Evolutionary conservation across 64 coral and sea anemone species (phyloP).

Genomic region (Trachythela sp.): DNA sequence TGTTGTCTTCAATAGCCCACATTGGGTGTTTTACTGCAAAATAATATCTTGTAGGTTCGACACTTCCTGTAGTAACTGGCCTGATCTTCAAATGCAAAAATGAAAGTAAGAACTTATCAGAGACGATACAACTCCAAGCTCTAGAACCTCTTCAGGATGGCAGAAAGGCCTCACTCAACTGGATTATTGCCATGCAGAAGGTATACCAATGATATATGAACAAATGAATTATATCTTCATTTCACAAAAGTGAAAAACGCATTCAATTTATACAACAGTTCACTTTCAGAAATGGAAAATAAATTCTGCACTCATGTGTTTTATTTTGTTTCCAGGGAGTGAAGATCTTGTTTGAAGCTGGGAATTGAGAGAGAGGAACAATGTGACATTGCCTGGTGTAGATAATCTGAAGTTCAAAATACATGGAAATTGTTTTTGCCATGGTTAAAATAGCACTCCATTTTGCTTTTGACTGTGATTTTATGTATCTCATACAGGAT

Average conservation of each 20-base stretch:
- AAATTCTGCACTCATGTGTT: too few species aligned
- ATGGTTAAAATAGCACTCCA: neutral
- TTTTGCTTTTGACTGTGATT: neutral
- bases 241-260: neutral
- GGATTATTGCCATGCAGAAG: slow-evolving; percentile 95
- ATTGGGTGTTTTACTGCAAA: neutral
- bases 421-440: too few species aligned
- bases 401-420: too few species aligned
- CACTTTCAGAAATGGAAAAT: too few species aligned
- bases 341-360: too few species aligned
- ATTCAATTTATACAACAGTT: neutral
- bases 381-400: too few species aligned
- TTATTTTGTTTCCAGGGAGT: too few species aligned
- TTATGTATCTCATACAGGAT: slow-evolving; percentile 7
- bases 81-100: slow-evolving; percentile 83
- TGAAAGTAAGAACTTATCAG: slow-evolving; percentile 45
- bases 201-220: slow-evolving; percentile 9
- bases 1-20: too few species aligned
- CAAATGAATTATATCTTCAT: neutral
- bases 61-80: slow-evolving; percentile 42
- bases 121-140: slow-evolving; percentile 54
- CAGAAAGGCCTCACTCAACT: slow-evolving; percentile 65
- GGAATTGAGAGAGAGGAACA: too few species aligned
- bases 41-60: neutral
- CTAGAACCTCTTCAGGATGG: slow-evolving; percentile 58